Evolutionary conservation across 2,888 invertebrate genomes (phyloP), one percentile per base, ranked within the genome.

Genomic region (Melieria picta): DNA sequence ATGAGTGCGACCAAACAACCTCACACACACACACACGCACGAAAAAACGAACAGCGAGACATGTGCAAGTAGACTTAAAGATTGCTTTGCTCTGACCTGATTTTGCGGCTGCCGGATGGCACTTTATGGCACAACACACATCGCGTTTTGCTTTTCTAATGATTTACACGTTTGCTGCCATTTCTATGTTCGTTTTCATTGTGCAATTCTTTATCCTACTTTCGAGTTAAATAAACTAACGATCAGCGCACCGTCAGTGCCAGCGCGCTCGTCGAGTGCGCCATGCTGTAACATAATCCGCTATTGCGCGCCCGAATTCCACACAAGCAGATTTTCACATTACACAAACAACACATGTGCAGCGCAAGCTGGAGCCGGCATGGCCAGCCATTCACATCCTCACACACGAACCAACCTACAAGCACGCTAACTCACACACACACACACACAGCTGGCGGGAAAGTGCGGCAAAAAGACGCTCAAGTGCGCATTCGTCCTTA

Each of bases 211-310:
- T 30, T 30, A 30, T 52, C 13, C 13, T 6, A n/a, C 48, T 63
- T 52, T 78, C 79, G 81, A 80, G 80, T 80, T 80, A 30, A 30
- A 82, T 82, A 80, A 80, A 82, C 82, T 81, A 82, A 81, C 81
- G 82, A 81, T 81, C 69, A 11, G 11, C 77, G 73, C 74, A 72
- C 73, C 71, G 74, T 75, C 76, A 16, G 11, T 9, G 13, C 45
- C 30, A 30, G 30, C 30, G 30, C 30, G 2, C 30, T 2, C 30
- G 30, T 30, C 30, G 30, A 30, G 30, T 30, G 30, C 30, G 30
- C 1, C 30, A 30, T 30, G 46, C 11, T 5, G 52, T 52, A 52
- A 52, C 52, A 5, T 52, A 52, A 52, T 52, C 52, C 52, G 80
- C 80, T 76, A 75, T 77, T 72, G 68, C 72, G 75, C 48, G 10